Evolutionary conservation across 2,888 invertebrate species (phyloP).

Genomic region (Sarcophaga subvicina): DNA sequence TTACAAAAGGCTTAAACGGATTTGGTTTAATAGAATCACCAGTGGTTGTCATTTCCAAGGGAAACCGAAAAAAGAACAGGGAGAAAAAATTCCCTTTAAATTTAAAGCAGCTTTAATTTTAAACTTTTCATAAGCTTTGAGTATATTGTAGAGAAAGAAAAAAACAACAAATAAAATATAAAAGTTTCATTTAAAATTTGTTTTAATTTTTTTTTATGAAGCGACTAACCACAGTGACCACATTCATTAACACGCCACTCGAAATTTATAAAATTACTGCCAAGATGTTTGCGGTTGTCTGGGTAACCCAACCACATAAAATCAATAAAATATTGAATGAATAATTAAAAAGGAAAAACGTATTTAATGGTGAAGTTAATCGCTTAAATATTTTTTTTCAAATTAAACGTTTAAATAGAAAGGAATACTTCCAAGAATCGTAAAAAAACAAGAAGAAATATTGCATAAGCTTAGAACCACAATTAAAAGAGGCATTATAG

Average conservation of each 20-base stretch:
- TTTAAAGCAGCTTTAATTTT: conserved; percentile 1
- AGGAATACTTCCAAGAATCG: neutral
- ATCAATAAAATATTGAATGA: neutral
- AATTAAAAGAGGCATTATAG: too few species aligned
- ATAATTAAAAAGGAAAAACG: neutral
- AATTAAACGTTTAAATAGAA: neutral
- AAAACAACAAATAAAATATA: neutral
- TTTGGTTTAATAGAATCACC: neutral
- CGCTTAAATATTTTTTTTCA: neutral
- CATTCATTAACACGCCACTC: conserved; percentile 4
- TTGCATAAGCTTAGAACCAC: too few species aligned
- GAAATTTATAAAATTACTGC: neutral
- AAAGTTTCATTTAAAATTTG: neutral
- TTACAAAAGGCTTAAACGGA: conserved; percentile 20
- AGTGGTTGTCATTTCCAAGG: neutral
- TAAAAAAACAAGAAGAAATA: neutral
- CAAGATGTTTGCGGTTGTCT: neutral
- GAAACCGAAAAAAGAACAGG: neutral
- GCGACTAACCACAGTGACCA: conserved; percentile 1
- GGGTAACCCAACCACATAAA: neutral
- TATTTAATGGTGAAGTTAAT: neutral
- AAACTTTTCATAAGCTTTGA: neutral
- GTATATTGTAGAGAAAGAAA: too few species aligned
- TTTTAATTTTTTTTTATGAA: neutral
- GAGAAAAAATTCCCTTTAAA: neutral